phyloP scores from a whole-genome alignment of 1,140 invertebrate genomes.

The Micrasema minimum region DNA sequence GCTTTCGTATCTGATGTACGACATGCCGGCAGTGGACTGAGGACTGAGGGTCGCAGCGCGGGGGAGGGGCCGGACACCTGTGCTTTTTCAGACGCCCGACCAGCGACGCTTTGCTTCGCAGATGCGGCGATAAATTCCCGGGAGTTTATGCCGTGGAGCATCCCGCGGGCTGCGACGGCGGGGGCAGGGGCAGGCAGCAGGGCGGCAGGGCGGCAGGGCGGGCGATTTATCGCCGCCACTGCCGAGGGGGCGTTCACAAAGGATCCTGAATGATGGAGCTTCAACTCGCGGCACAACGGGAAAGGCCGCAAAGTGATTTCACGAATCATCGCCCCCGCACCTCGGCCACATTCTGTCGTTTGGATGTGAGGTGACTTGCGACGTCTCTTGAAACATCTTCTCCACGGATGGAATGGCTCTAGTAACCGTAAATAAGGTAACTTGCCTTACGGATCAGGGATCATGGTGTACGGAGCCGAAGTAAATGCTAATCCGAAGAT shows the following conservation, averaged over 20 bases:
- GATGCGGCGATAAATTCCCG: slow-evolving; percentile 51
- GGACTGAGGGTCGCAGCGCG: background rate
- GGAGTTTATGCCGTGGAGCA: slow-evolving; percentile 43
- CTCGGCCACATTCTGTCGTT: slow-evolving; percentile 40
- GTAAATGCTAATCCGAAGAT: slow-evolving; percentile 45
- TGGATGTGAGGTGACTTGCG: slow-evolving; percentile 33
- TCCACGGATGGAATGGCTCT: slow-evolving; percentile 5
- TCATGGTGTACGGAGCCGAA: background rate
- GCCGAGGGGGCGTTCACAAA: slow-evolving; percentile 45
- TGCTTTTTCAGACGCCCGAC: slow-evolving; percentile 51
- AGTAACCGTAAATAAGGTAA: slow-evolving; percentile 5
- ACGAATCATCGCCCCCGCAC: slow-evolving; percentile 51
- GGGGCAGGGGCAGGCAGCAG: too few relatives aligned
- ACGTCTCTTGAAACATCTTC: slow-evolving; percentile 22
- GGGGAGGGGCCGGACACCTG: slow-evolving; percentile 50
- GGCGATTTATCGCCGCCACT: slow-evolving; percentile 47
- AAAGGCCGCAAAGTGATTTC: slow-evolving; percentile 51
- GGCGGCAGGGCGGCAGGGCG: slow-evolving; percentile 25
- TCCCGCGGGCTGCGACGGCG: slow-evolving; percentile 38
- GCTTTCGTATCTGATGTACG: slow-evolving; percentile 57
- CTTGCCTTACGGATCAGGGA: slow-evolving; percentile 8
- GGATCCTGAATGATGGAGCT: slow-evolving; percentile 49
- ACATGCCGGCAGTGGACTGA: slow-evolving; percentile 44
- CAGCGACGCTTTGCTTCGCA: slow-evolving; percentile 48
- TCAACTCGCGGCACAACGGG: slow-evolving; percentile 42